These are phyloP conservation scores for Bufo bufo DNA, from an alignment of 2,113 vertebrate species.

Conservation along the genomic window DNA sequence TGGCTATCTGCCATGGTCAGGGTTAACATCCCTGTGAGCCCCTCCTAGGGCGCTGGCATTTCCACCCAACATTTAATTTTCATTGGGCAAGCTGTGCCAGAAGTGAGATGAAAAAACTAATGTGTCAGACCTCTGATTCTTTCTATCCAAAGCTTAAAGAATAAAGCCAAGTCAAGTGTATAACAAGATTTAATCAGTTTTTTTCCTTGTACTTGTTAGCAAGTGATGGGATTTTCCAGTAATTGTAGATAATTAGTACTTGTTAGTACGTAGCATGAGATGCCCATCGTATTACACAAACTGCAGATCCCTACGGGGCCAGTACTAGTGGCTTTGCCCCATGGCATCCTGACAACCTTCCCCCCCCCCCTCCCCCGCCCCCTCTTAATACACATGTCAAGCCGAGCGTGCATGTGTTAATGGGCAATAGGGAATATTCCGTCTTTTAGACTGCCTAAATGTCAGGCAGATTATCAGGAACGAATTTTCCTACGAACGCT, in stretches of 20 bases:
- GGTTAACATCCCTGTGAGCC: not conserved
- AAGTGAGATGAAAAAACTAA: not conserved
- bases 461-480: no score
- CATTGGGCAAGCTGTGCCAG: not conserved
- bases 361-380: no score
- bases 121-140: not conserved
- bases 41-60: not conserved
- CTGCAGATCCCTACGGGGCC: no score
- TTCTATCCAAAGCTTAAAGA: not conserved
- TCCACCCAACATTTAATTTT: not conserved
- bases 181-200: not conserved
- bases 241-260: not conserved
- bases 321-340: not conserved
- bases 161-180: not conserved
- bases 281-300: not conserved
- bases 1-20: not conserved
- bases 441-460: no score
- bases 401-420: no score
- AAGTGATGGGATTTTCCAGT: not conserved
- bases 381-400: no score
- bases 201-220: not conserved
- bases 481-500: no score
- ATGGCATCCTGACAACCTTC: no score
- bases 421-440: no score
- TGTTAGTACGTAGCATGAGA: not conserved